Evolutionary conservation across 2,113 vertebrate species (phyloP).

Genomic region (Oostethus manadensis): DNA sequence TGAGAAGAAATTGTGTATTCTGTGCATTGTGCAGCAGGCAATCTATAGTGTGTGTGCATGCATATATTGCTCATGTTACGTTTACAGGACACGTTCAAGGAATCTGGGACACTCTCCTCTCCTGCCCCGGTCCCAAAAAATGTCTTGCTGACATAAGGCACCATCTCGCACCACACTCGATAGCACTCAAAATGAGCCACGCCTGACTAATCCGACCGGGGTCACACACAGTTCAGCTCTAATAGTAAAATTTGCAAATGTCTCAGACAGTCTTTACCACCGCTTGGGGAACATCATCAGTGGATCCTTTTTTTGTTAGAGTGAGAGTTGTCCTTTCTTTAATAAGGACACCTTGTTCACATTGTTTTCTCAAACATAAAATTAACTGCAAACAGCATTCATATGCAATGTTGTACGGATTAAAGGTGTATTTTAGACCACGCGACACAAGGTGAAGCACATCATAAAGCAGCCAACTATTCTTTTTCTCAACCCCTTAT

Average conservation of each 20-base stretch:
- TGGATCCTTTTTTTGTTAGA: not conserved
- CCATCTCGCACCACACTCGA: slow-evolving; percentile 17
- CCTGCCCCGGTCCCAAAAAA: slow-evolving; percentile 20
- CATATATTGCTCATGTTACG: slow-evolving; percentile 32
- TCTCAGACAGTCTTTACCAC: slow-evolving; percentile 7
- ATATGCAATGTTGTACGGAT: no score
- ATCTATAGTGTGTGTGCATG: slow-evolving; percentile 14
- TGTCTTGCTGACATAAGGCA: slow-evolving; percentile 25
- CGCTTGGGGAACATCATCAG: not conserved
- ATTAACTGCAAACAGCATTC: not conserved
- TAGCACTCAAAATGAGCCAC: slow-evolving; percentile 25
- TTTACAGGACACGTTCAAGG: slow-evolving; percentile 41
- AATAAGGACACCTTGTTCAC: slow-evolving; percentile 6
- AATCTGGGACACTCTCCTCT: slow-evolving; percentile 45
- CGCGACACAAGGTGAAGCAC: not conserved
- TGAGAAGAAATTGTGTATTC: not conserved
- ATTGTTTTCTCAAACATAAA: not conserved
- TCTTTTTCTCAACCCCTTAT: not conserved
- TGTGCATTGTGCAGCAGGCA: slow-evolving; percentile 14
- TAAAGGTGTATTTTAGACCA: slow-evolving; percentile 4
- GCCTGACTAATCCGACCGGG: slow-evolving; percentile 23
- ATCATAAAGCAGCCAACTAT: not conserved
- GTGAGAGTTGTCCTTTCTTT: slow-evolving; percentile 1
- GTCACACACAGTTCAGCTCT: slow-evolving; percentile 35
- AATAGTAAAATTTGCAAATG: slow-evolving; percentile 28